A percentile compares a stretch with the other conserved stretches of the same genome.
Evolutionary conservation across 2,797 vertebrate genomes (phyloP).

Genomic region (Crypturellus tataupa): DNA sequence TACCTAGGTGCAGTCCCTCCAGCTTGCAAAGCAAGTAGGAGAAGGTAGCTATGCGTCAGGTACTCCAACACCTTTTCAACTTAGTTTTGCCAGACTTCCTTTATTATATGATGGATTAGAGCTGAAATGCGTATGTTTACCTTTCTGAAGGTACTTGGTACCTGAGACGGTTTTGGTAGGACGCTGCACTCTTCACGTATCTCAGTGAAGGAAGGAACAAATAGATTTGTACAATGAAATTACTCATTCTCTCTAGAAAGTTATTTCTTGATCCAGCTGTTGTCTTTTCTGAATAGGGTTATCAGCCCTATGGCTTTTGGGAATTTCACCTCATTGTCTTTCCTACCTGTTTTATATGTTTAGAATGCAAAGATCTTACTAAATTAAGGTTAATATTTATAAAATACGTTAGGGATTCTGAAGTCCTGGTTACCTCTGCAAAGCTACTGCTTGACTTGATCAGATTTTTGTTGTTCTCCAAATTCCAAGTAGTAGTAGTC

Average conservation of each 20-base stretch:
- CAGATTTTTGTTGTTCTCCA: background rate
- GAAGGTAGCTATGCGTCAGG: background rate
- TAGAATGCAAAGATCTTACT: background rate
- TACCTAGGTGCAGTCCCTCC: too few relatives aligned
- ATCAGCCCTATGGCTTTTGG: background rate
- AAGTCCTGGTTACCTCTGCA: background rate
- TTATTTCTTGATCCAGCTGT: background rate
- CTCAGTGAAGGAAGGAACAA: background rate
- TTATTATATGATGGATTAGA: background rate
- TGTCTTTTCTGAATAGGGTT: background rate
- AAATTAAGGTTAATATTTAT: background rate
- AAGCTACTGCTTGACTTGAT: background rate
- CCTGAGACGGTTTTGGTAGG: background rate
- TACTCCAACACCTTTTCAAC: background rate
- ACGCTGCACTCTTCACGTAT: background rate
- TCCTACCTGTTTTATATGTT: background rate
- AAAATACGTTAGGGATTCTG: rapidly evolving
- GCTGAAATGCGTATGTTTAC: background rate
- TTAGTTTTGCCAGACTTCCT: background rate
- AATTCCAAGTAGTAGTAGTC: background rate
- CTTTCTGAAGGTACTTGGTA: background rate
- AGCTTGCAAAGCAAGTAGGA: background rate
- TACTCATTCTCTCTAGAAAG: rapidly evolving
- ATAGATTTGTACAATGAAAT: background rate
- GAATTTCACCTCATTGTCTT: background rate